These are phyloP conservation scores for Pampusana beccarii DNA, from an alignment of 2,113 vertebrate genomes.

Conservation along the genomic window DNA sequence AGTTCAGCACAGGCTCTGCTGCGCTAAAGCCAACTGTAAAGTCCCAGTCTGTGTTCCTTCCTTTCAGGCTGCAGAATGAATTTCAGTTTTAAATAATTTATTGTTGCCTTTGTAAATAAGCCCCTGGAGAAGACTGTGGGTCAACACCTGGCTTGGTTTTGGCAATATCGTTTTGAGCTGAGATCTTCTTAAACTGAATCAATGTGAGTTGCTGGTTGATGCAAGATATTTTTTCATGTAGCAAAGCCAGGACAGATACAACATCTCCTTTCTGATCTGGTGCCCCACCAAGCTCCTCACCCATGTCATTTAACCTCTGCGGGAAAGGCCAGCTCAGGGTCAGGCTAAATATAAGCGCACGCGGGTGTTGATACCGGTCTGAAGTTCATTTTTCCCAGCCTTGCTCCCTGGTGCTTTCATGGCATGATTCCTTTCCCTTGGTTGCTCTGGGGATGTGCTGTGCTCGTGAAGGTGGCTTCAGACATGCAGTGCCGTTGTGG, in stretches of 20 bases:
- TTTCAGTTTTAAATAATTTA: not conserved
- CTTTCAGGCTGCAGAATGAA: not conserved
- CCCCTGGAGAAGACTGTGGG: not conserved
- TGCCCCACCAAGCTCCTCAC: not conserved
- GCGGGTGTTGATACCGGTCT: fast-evolving
- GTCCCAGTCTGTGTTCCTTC: not conserved
- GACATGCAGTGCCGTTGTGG: not conserved
- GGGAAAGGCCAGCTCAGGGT: not conserved
- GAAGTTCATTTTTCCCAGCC: not conserved
- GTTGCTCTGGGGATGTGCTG: not conserved
- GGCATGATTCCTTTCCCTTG: not conserved
- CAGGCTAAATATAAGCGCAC: not conserved
- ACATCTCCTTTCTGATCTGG: not conserved
- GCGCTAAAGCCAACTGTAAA: not conserved
- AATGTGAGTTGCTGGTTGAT: not conserved
- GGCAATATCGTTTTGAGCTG: not conserved
- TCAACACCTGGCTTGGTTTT: not conserved
- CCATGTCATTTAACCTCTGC: fast-evolving
- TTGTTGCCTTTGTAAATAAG: not conserved
- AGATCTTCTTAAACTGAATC: not conserved
- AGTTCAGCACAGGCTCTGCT: not conserved
- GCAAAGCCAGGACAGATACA: not conserved
- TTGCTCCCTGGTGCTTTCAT: not conserved
- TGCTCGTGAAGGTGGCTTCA: not conserved
- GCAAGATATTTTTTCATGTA: not conserved